Base-by-base conservation (phyloP, 2,113 vertebrate genomes). In the Pao palembangensis region DNA sequence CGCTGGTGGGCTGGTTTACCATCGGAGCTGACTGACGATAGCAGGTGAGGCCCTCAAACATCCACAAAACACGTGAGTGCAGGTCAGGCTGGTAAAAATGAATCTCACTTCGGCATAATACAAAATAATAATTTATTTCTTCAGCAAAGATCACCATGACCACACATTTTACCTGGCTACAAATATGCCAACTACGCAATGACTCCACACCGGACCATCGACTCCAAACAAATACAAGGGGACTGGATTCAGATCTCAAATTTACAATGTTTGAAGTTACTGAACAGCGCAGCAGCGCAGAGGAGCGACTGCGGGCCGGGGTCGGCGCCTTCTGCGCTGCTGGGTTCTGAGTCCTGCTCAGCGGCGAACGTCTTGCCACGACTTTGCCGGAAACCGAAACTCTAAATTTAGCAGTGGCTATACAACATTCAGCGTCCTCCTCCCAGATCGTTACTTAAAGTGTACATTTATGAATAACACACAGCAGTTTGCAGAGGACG, bases 91-190 rank as follows among this genome's bases (percentile, higher is more conserved):
- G 10, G 34, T 38, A 38, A 38, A 38, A 38, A 38, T 2, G 34
- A 38, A 38, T 38, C 34, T 38, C 34, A 12, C 34, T 8, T 38
- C 34, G 10, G 34, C 25, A n/a, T 82, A 67, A 56, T 86, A 86
- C 71, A 47, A 81, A 92, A 87, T 90, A 94, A 96, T 94, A 94
- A 95, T 95, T 96, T 96, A 96, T 94, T 47, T 91, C 54, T 83
- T 90, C 83, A 80, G 81, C 85, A 90, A 87, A 81, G 80, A 85
- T 91, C 93, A 98, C 94, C 94, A 91, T 94, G 90, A 94, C 87
- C 92, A 95, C 93, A 92, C 84, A 92, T 91, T 86, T 91, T 88
- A 93, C 69, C 88, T 92, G 92, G 89, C 92, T 96, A 96, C 91
- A 92, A 92, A 88, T 90, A 86, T 90, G 86, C 90, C 89, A 88